Evolutionary conservation across 2,113 vertebrate species (phyloP).

Genomic region (Struthidea cinerea): DNA sequence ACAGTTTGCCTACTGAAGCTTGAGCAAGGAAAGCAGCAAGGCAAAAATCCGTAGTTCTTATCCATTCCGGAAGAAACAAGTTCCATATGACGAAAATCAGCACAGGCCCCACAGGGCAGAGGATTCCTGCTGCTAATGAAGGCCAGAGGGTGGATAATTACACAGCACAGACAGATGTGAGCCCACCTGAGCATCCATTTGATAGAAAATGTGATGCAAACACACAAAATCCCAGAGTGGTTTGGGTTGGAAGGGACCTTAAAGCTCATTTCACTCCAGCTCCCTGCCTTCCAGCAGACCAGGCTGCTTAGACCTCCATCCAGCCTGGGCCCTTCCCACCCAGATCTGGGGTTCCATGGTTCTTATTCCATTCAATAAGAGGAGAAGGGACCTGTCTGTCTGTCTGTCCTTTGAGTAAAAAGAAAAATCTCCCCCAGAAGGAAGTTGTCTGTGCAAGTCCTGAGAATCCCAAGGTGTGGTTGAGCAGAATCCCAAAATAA

Average conservation of each 20-base stretch:
- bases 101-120: background rate
- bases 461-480: background rate
- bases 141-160: background rate
- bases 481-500: background rate
- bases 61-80: background rate
- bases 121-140: background rate
- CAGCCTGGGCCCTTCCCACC: background rate
- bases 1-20: background rate
- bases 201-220: background rate
- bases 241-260: no score
- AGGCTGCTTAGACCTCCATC: background rate
- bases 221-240: background rate
- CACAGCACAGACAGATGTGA: background rate
- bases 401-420: background rate
- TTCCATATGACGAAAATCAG: accelerated
- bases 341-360: background rate
- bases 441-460: background rate
- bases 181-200: background rate
- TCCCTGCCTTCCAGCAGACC: background rate
- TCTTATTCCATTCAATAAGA: background rate
- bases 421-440: background rate
- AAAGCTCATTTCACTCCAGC: background rate
- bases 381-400: background rate
- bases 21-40: background rate
- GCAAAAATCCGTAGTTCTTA: accelerated